Evolutionary conservation across 1,140 invertebrate genomes (phyloP).

Genomic region (Eupeodes corollae): DNA sequence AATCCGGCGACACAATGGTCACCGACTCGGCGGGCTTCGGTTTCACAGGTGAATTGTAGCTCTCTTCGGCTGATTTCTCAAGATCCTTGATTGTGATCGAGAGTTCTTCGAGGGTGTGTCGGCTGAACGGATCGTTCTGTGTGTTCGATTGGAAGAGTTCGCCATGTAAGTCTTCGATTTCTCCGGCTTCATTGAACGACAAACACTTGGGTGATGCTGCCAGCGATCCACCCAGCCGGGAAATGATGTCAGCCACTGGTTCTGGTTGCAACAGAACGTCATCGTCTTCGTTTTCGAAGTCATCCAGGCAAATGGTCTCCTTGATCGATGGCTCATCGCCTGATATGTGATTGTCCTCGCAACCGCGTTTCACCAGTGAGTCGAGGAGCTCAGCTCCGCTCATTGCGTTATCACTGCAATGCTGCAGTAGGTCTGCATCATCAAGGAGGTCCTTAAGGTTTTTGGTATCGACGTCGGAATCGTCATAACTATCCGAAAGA

Average conservation of each 20-base stretch:
- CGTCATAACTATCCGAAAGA: conserved; percentile 1
- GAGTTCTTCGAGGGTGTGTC: conserved; percentile 2
- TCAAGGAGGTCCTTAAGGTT: conserved; percentile 34
- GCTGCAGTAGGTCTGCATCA: conserved; percentile 38
- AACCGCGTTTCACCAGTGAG: conserved; percentile 46
- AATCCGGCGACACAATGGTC: conserved; percentile 14
- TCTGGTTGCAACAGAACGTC: conserved; percentile 41
- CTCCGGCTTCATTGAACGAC: conserved; percentile 35
- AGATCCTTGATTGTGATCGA: conserved; percentile 5
- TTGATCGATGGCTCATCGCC: background rate
- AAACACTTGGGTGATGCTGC: conserved; percentile 26
- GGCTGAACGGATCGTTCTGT: conserved; percentile 21
- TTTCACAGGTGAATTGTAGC: conserved; percentile 10
- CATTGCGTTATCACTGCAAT: conserved; percentile 41
- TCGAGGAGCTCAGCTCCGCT: conserved; percentile 41
- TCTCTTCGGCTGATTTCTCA: conserved; percentile 1
- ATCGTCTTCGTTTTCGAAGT: conserved; percentile 46
- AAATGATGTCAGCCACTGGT: conserved; percentile 46
- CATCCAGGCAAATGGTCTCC: conserved; percentile 15
- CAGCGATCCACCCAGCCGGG: conserved; percentile 43
- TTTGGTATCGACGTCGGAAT: conserved; percentile 25
- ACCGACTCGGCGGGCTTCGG: conserved; percentile 7
- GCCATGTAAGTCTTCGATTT: conserved; percentile 33
- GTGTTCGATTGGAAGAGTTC: conserved; percentile 20
- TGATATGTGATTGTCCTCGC: conserved; percentile 40